phyloP scores from a whole-genome alignment of 2,113 vertebrate genomes.

The Chelonoidis abingdonii region DNA sequence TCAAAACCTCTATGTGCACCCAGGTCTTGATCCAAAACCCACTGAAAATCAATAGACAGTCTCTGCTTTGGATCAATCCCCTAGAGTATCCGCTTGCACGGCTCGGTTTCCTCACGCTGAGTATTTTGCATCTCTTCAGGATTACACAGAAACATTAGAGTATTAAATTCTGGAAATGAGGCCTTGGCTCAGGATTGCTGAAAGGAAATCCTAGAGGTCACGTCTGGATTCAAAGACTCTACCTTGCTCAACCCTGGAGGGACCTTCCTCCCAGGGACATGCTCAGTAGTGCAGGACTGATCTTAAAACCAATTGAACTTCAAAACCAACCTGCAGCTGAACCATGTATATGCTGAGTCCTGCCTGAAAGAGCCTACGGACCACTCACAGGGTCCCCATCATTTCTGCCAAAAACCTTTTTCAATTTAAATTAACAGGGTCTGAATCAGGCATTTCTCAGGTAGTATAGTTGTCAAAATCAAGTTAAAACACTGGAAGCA shows the following conservation, averaged over 20 bases:
- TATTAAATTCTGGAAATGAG: constrained; percentile 27
- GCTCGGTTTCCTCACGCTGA: not conserved
- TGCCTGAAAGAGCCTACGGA: fast-evolving
- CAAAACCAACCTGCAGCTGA: fast-evolving
- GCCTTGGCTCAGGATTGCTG: not conserved
- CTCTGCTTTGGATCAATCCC: not conserved
- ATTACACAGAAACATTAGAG: constrained; percentile 7
- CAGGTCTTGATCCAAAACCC: not conserved
- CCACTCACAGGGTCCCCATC: not conserved
- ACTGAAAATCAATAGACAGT: constrained; percentile 39
- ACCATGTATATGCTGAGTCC: fast-evolving
- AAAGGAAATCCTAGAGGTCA: not conserved
- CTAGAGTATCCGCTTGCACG: not conserved
- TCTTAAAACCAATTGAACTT: fast-evolving
- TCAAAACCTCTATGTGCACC: constrained; percentile 43
- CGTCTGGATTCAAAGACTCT: not conserved
- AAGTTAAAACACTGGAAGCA: no score
- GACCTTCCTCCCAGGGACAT: fast-evolving
- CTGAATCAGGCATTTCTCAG: not conserved
- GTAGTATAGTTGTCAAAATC: fast-evolving
- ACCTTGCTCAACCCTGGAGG: not conserved
- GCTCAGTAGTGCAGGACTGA: fast-evolving
- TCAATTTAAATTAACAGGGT: not conserved
- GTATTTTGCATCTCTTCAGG: constrained; percentile 8
- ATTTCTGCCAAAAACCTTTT: not conserved